Percentiles rank a stretch among this genome's conserved stretches.
Conservation (phyloP, 2,888 invertebrate species). For the Heliconius ismenius region DNA sequence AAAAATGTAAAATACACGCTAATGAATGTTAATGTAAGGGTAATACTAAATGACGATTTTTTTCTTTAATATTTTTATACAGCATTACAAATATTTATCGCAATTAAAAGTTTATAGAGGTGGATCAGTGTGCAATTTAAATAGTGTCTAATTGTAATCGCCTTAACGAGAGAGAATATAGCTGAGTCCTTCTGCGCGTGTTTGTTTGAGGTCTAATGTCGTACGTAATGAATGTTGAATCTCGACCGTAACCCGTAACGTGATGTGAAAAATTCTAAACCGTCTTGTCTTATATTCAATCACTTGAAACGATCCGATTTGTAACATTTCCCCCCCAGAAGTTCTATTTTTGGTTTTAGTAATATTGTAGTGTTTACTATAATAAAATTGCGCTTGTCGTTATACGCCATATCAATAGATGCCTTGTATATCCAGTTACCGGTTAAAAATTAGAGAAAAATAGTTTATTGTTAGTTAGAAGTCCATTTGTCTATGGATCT, state of each 20-base stretch:
- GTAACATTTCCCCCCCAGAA: constrained; percentile 27
- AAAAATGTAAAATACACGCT: constrained; percentile 81
- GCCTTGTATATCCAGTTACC: constrained; percentile 40
- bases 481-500: constrained; percentile 23
- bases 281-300: constrained; percentile 19
- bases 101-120: constrained; percentile 81
- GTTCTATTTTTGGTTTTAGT: constrained; percentile 19
- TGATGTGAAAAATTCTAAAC: constrained; percentile 24
- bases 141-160: constrained; percentile 79
- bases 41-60: constrained; percentile 75
- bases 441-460: constrained; percentile 35
- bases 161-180: constrained; percentile 81
- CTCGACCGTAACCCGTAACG: neutral
- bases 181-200: constrained; percentile 74
- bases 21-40: constrained; percentile 76
- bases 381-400: constrained; percentile 34
- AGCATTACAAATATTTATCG: constrained; percentile 80
- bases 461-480: constrained; percentile 30
- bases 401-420: constrained; percentile 43
- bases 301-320: constrained; percentile 40
- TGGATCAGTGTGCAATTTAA: constrained; percentile 80
- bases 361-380: constrained; percentile 20
- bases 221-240: constrained; percentile 46
- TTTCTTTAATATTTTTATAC: constrained; percentile 83
- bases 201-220: constrained; percentile 67